Conservation (phyloP, 2,113 vertebrate species). For the Pandion haliaetus region DNA sequence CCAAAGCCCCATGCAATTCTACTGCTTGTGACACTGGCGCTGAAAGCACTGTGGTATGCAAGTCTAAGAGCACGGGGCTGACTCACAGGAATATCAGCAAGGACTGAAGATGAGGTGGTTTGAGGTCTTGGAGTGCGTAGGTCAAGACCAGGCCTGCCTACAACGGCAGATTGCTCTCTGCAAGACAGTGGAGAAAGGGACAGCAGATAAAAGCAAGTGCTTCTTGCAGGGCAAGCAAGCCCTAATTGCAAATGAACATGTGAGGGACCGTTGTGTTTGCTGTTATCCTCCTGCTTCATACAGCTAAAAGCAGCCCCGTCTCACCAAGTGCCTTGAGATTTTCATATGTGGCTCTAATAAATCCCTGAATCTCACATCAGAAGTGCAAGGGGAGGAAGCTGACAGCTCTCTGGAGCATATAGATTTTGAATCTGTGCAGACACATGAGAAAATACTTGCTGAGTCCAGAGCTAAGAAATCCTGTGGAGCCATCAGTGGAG, state of each 20-base stretch:
- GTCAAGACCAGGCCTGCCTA: conserved; percentile 9
- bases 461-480: neutral
- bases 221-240: neutral
- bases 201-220: neutral
- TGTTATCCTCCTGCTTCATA: neutral
- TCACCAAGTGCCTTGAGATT: neutral
- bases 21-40: neutral
- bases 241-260: rapidly evolving
- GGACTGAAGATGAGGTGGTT: neutral
- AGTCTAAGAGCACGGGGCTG: neutral
- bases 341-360: neutral
- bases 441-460: neutral
- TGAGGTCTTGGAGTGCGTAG: neutral
- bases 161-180: neutral
- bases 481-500: neutral
- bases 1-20: neutral
- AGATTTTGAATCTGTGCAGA: neutral
- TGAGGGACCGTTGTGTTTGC: neutral
- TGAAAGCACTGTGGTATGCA: neutral
- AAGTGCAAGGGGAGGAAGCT: neutral
- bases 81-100: neutral
- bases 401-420: rapidly evolving
- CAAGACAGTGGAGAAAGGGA: neutral
- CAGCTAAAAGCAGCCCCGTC: neutral
- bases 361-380: neutral